phyloP scores from a whole-genome alignment of 2,113 vertebrate species.

The Laterallus jamaicensis region DNA sequence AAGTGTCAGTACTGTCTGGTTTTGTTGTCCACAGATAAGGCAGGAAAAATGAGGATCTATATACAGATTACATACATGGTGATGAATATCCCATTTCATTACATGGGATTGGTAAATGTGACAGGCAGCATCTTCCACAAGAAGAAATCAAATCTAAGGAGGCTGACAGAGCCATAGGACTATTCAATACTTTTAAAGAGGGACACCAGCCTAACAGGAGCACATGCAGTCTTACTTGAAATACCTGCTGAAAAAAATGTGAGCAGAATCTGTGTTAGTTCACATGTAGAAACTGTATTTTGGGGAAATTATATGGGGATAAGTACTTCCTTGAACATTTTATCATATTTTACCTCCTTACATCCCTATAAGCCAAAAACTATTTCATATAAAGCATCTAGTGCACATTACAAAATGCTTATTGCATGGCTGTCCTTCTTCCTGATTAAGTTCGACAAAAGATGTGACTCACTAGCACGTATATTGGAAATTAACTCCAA shows the following conservation, averaged over 20 bases:
- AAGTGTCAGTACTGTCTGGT: neutral
- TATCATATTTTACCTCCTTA: neutral
- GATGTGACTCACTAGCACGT: neutral
- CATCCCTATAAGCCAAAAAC: neutral
- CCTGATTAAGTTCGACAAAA: neutral
- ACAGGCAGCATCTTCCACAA: neutral
- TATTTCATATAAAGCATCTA: neutral
- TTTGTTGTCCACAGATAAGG: neutral
- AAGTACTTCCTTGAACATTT: neutral
- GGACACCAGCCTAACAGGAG: neutral
- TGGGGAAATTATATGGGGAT: neutral
- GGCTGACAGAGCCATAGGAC: neutral
- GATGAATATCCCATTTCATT: neutral
- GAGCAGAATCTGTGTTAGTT: neutral
- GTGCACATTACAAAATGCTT: neutral
- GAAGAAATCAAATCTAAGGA: neutral
- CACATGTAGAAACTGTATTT: neutral
- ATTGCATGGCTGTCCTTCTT: neutral
- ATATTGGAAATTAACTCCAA: neutral
- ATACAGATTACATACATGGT: neutral
- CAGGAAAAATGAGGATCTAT: neutral
- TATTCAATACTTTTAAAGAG: neutral
- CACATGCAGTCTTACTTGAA: neutral
- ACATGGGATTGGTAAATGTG: rapidly evolving
- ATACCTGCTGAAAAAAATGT: neutral